Evolutionary conservation across 23 tunicate species (phyloP).

Genomic region (Oikopleura dioica): DNA sequence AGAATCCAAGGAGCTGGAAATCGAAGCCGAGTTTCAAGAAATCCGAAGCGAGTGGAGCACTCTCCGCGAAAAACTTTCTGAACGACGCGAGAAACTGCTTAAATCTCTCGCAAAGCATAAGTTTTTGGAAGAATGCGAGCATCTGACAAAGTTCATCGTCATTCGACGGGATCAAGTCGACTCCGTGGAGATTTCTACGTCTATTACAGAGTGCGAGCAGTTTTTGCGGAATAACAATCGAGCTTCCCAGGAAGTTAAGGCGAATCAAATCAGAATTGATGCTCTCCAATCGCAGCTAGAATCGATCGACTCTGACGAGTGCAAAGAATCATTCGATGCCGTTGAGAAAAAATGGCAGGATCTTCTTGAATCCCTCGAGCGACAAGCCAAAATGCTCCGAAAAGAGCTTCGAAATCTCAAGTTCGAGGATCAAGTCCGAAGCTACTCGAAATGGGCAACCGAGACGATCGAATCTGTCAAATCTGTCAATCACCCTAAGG

Average conservation of each 20-base stretch:
- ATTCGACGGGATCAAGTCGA: neutral
- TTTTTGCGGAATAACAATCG: neutral
- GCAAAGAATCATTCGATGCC: neutral
- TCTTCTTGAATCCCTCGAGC: slow-evolving; percentile 27
- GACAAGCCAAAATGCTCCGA: neutral
- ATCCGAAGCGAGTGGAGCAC: neutral
- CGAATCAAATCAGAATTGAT: slow-evolving; percentile 1
- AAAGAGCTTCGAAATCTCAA: neutral
- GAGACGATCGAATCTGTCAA: neutral
- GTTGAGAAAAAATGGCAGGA: slow-evolving; percentile 28
- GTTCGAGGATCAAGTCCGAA: neutral
- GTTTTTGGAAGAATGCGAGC: neutral
- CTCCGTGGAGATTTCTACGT: neutral
- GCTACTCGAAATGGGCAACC: slow-evolving; percentile 1
- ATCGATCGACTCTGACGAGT: neutral
- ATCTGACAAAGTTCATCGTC: neutral
- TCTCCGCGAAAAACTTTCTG: neutral
- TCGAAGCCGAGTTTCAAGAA: neutral
- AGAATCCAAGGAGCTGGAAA: neutral
- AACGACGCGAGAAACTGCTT: neutral
- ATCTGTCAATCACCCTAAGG: neutral
- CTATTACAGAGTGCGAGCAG: neutral
- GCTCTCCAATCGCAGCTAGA: neutral
- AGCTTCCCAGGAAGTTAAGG: neutral
- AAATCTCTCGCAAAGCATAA: neutral